A percentile compares a stretch with the other conserved stretches of the same genome.
Evolutionary conservation across 2,797 vertebrate species (phyloP).

Genomic region (Philypnodon macrostomus): DNA sequence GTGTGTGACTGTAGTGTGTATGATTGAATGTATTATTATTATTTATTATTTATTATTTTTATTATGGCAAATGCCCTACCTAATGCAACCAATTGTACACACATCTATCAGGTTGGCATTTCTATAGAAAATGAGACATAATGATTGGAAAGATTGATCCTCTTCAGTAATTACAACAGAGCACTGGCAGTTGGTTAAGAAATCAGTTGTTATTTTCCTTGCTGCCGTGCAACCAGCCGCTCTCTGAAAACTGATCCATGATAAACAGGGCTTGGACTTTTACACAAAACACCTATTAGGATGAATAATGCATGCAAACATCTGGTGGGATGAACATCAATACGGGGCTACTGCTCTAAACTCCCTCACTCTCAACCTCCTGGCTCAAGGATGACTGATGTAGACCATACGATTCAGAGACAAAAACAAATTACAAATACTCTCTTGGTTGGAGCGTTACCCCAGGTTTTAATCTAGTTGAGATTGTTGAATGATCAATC

Average conservation of each 20-base stretch:
- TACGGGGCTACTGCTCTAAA: conserved; percentile 31
- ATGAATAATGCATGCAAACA: conserved; percentile 62
- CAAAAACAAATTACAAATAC: conserved; percentile 6
- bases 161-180: conserved; percentile 1
- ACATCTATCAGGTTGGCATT: neutral
- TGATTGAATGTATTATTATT: too few species aligned
- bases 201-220: conserved; percentile 55
- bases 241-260: conserved; percentile 45
- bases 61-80: too few species aligned
- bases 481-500: conserved; percentile 1
- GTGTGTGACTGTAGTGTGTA: too few species aligned
- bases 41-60: too few species aligned
- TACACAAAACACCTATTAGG: conserved; percentile 50
- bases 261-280: conserved; percentile 45
- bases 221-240: conserved; percentile 44
- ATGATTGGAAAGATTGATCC: conserved; percentile 19
- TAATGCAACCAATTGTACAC: too few species aligned
- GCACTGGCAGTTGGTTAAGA: conserved; percentile 26
- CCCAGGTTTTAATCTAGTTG: neutral
- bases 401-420: conserved; percentile 1
- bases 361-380: conserved; percentile 16
- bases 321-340: conserved; percentile 51
- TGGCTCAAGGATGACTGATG: conserved; percentile 13
- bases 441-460: neutral
- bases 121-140: conserved; percentile 12